Conservation (phyloP, 2,113 vertebrate genomes). For the Cyphomyrus plagiostoma region DNA sequence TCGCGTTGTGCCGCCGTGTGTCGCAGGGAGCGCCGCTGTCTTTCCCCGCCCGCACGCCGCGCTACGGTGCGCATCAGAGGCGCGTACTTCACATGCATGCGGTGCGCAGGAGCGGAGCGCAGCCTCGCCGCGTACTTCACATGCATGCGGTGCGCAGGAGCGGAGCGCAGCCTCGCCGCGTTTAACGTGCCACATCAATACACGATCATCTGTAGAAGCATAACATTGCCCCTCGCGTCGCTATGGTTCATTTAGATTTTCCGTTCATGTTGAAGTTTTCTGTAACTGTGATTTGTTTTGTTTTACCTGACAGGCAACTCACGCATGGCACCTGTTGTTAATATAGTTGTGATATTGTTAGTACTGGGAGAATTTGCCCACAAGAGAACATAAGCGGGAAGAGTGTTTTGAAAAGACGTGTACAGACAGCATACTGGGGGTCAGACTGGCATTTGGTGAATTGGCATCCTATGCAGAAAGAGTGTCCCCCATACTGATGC, state of each 20-base stretch:
- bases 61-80: not conserved
- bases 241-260: not conserved
- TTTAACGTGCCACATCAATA: not conserved
- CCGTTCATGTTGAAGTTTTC: not conserved
- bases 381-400: not conserved
- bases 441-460: not conserved
- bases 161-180: not conserved
- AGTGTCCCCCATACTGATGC: not conserved
- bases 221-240: not conserved
- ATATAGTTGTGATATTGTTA: not conserved
- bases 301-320: not conserved
- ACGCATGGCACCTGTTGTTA: not conserved
- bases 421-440: not conserved
- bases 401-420: not conserved
- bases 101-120: not conserved
- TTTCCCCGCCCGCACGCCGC: not conserved
- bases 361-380: not conserved
- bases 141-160: not conserved
- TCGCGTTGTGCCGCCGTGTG: not conserved
- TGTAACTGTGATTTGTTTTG: not conserved
- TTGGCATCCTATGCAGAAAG: not conserved
- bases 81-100: not conserved
- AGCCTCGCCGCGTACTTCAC: not conserved
- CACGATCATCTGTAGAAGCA: not conserved
- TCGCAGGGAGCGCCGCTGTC: not conserved